These are phyloP conservation scores for Globia sparganii DNA, from an alignment of 2,888 invertebrate genomes.

Conservation along the genomic window DNA sequence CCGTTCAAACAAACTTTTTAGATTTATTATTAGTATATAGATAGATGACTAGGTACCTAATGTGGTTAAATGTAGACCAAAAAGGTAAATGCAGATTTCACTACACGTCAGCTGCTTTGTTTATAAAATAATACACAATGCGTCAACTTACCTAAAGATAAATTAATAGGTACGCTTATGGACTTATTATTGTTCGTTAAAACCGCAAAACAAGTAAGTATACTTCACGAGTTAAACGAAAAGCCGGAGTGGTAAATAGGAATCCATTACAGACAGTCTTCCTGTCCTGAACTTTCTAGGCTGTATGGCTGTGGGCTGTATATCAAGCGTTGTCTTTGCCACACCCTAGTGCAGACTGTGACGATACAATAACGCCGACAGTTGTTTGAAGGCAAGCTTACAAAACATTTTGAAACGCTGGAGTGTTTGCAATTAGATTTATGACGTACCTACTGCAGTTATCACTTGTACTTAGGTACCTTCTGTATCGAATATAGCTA, in stretches of 20 bases:
- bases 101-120: slow-evolving; percentile 1
- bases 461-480: not conserved
- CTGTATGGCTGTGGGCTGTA: slow-evolving; percentile 14
- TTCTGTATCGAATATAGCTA: not conserved
- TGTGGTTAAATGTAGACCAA: slow-evolving; percentile 3
- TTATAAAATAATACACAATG: not conserved
- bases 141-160: not conserved
- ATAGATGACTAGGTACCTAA: not conserved
- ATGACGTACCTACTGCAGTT: not conserved
- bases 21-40: no score
- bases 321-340: slow-evolving; percentile 29
- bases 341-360: slow-evolving; percentile 6
- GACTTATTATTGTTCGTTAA: not conserved
- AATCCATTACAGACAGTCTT: slow-evolving; percentile 25
- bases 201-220: slow-evolving; percentile 11
- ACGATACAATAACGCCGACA: slow-evolving; percentile 21
- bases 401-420: slow-evolving; percentile 19
- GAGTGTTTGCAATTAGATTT: slow-evolving; percentile 13
- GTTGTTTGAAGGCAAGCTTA: slow-evolving; percentile 16
- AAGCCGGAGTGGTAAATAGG: slow-evolving; percentile 8
- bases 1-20: not conserved
- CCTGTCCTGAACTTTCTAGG: slow-evolving; percentile 36
- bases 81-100: not conserved
- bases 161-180: not conserved
- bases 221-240: not conserved